Conservation (phyloP, 2,888 invertebrate species). For the Chelonus formosanus region DNA sequence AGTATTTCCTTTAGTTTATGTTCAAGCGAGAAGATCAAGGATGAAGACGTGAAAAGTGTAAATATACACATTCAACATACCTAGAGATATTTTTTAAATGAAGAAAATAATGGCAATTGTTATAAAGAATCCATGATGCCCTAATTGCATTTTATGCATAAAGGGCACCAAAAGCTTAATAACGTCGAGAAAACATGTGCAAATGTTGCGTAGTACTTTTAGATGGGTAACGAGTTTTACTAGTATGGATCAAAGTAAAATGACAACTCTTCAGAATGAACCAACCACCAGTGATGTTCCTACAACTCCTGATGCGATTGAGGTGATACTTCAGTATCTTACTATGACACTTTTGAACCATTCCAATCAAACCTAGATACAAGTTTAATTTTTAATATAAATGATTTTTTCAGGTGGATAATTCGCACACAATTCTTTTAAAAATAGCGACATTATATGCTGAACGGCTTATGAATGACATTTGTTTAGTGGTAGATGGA, state of each 20-base stretch:
- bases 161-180: conserved; percentile 26
- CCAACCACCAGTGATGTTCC: conserved; percentile 39
- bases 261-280: conserved; percentile 36
- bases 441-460: conserved; percentile 86
- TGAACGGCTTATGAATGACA: conserved; percentile 89
- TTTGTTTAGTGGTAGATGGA: conserved; percentile 83
- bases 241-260: conserved; percentile 45
- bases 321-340: conserved; percentile 41
- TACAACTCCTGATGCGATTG: conserved; percentile 50
- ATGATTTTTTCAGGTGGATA: conserved; percentile 76
- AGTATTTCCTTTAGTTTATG: no score
- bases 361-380: no score
- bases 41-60: no score
- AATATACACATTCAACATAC: no score
- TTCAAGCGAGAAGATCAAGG: no score
- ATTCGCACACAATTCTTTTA: conserved; percentile 81
- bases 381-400: no score
- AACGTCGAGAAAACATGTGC: conserved; percentile 44
- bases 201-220: conserved; percentile 47
- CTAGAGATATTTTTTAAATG: no score
- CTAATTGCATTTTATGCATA: conserved; percentile 25
- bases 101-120: no score
- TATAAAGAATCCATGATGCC: conserved; percentile 9
- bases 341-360: no score
- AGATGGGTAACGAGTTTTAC: conserved; percentile 51